Percentiles rank a stretch among this genome's conserved stretches.
Evolutionary conservation across 2,797 vertebrate species (phyloP).

Genomic region (Eulemur rubriventer): DNA sequence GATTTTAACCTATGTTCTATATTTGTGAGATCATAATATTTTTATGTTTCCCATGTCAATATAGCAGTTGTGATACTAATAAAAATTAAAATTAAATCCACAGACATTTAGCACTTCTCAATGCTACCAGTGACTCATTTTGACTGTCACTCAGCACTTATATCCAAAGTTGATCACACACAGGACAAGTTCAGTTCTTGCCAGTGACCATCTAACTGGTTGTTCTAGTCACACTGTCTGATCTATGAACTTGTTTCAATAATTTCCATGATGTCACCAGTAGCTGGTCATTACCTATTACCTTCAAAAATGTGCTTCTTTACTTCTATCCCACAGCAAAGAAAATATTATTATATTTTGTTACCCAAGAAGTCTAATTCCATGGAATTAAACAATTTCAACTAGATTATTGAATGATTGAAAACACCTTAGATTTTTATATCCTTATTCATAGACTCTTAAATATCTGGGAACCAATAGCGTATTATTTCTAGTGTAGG

Average conservation of each 20-base stretch:
- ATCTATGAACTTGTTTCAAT: background rate
- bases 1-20: background rate
- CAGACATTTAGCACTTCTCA: background rate
- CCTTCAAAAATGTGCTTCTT: background rate
- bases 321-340: background rate
- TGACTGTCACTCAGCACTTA: background rate
- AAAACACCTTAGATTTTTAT: background rate
- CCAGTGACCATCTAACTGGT: background rate
- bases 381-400: background rate
- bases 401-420: background rate
- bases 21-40: background rate
- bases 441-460: background rate
- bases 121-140: background rate
- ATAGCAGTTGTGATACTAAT: background rate
- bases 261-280: background rate
- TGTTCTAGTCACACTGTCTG: background rate
- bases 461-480: background rate
- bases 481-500: background rate
- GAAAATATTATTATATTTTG: background rate
- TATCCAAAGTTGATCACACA: background rate
- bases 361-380: background rate
- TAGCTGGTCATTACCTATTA: background rate
- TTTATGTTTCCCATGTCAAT: background rate
- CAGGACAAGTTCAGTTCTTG: background rate
- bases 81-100: background rate